A percentile compares a stretch with the other conserved stretches of the same genome.
Conservation (phyloP, 2,113 vertebrate genomes). For the Spea multiplicata region DNA sequence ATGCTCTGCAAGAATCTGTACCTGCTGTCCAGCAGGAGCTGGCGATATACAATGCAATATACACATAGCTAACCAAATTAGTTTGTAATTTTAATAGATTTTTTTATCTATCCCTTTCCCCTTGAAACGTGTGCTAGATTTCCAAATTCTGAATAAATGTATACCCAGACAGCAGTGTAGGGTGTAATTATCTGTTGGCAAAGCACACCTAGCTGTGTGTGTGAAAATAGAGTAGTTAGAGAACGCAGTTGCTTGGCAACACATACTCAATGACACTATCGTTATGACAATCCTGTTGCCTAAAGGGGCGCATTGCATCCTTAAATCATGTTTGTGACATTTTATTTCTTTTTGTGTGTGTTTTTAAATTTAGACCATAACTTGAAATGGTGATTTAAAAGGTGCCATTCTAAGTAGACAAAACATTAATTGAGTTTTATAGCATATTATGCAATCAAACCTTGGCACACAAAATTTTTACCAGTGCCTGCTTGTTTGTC, state of each 20-base stretch:
- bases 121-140: conserved; percentile 42
- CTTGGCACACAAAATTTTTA: too few species aligned
- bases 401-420: neutral
- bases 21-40: neutral
- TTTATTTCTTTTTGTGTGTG: conserved; percentile 18
- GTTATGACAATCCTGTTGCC: conserved; percentile 45
- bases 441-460: too few species aligned
- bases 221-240: neutral
- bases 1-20: too few species aligned
- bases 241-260: conserved; percentile 14
- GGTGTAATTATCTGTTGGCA: conserved; percentile 18
- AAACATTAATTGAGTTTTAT: too few species aligned
- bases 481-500: too few species aligned
- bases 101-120: neutral
- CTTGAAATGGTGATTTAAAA: conserved; percentile 10
- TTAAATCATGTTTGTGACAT: conserved; percentile 43
- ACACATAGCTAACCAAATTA: conserved; percentile 3
- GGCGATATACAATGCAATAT: neutral
- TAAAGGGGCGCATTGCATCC: conserved; percentile 26
- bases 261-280: conserved; percentile 30
- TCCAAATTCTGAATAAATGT: conserved; percentile 27
- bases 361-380: conserved; percentile 7
- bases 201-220: neutral
- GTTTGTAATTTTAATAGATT: neutral
- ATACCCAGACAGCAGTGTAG: conserved; percentile 18